These are phyloP conservation scores for Corvus hawaiiensis DNA, from an alignment of 2,113 vertebrate genomes.

Conservation along the genomic window DNA sequence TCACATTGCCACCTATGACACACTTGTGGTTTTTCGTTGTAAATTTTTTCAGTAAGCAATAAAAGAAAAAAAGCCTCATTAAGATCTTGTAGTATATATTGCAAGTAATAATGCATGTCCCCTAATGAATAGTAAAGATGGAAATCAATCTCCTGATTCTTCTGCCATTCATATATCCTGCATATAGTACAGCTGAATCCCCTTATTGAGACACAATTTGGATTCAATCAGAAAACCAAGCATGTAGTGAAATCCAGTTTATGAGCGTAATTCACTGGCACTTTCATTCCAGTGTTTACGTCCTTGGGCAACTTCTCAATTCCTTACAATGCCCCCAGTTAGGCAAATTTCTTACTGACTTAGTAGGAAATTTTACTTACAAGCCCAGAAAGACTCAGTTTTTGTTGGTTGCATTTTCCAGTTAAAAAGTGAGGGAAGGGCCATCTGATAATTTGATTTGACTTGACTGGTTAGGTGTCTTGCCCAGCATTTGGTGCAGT, in stretches of 20 bases:
- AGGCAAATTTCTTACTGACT: background rate
- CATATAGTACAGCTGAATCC: constrained; percentile 44
- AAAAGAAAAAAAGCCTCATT: constrained; percentile 54
- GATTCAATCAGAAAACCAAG: constrained; percentile 33
- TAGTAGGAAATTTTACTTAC: background rate
- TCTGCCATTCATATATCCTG: constrained; percentile 29
- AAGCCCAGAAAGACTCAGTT: background rate
- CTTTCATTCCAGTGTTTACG: background rate
- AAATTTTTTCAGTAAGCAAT: constrained; percentile 47
- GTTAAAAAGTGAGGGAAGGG: background rate
- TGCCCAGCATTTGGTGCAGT: background rate
- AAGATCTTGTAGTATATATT: constrained; percentile 62
- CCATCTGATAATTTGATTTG: background rate
- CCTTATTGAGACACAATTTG: constrained; percentile 26
- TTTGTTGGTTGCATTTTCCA: background rate
- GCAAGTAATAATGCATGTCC: constrained; percentile 67
- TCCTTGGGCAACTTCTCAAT: background rate
- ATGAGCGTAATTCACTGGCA: background rate
- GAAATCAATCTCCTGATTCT: constrained; percentile 67
- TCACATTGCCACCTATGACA: background rate
- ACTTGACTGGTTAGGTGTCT: background rate
- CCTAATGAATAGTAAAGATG: constrained; percentile 69
- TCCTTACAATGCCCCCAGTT: background rate
- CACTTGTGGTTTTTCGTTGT: background rate
- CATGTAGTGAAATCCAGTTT: background rate